Evolutionary conservation across 2,888 invertebrate species (phyloP).

Genomic region (Andrena hattorfiana): DNA sequence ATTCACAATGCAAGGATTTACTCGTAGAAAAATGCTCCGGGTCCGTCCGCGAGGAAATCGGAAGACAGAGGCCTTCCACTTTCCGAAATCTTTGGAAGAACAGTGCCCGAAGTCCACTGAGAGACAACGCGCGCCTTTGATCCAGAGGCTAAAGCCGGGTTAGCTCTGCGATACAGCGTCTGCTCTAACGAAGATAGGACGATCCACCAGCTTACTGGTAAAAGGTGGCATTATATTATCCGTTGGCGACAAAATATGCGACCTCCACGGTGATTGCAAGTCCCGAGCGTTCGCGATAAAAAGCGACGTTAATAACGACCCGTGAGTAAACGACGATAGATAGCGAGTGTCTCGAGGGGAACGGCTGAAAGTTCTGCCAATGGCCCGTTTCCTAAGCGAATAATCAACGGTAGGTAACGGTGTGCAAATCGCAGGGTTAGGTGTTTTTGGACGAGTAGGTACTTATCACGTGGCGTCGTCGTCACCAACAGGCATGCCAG

Average conservation of each 20-base stretch:
- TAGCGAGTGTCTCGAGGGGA: neutral
- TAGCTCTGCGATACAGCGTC: neutral
- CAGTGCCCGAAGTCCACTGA: neutral
- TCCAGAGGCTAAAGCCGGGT: neutral
- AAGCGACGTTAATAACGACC: conserved; percentile 55
- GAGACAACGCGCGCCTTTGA: conserved; percentile 28
- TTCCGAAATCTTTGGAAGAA: neutral
- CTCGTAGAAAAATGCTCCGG: neutral
- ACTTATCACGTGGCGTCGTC: neutral
- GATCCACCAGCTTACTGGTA: conserved; percentile 24
- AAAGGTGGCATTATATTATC: conserved; percentile 51
- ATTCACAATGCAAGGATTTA: neutral
- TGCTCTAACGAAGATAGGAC: neutral
- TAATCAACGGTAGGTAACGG: too few relatives aligned
- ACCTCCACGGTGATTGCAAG: conserved; percentile 43
- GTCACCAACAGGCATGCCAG: neutral
- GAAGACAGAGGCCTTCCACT: neutral
- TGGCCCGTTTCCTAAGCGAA: neutral
- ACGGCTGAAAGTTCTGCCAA: conserved; percentile 1
- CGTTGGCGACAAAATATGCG: conserved; percentile 37
- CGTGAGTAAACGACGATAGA: neutral
- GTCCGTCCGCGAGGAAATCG: too few relatives aligned
- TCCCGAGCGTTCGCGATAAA: conserved; percentile 41
- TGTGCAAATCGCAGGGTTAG: neutral
- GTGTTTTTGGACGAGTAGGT: neutral